These are phyloP conservation scores for Dryobotodes eremita DNA, from an alignment of 2,888 invertebrate genomes.

Conservation along the genomic window DNA sequence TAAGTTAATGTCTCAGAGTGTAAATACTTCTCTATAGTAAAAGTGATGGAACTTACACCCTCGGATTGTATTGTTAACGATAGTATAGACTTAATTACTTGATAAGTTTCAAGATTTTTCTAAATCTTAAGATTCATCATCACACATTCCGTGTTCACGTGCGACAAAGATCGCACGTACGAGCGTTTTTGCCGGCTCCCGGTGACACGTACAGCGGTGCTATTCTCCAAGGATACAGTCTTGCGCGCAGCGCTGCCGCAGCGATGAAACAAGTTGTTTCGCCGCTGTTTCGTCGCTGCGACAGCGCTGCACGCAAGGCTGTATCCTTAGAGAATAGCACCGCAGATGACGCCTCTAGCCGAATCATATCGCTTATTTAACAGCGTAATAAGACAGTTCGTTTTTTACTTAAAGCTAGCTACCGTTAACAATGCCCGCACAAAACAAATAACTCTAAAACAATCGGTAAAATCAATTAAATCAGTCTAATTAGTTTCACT, in stretches of 20 bases:
- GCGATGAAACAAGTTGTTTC: no score
- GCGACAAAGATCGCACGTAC: not conserved
- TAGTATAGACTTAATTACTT: not conserved
- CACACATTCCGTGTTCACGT: not conserved
- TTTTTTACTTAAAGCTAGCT: not conserved
- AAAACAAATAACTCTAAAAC: conserved; percentile 56
- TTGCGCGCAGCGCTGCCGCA: no score
- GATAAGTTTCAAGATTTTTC: not conserved
- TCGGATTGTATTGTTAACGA: not conserved
- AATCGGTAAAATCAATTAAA: conserved; percentile 76
- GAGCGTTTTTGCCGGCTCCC: not conserved
- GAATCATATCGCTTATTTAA: not conserved
- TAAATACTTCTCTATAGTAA: not conserved
- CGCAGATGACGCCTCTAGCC: not conserved
- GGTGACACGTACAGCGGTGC: no score
- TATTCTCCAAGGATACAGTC: no score
- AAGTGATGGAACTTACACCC: not conserved
- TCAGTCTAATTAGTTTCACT: conserved; percentile 85
- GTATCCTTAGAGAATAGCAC: no score
- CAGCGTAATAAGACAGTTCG: not conserved
- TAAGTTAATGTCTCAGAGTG: no score
- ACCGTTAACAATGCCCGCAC: conserved; percentile 7
- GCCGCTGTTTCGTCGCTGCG: no score
- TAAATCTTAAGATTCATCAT: not conserved
- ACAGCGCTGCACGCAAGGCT: no score